A percentile compares a stretch with the other conserved stretches of the same genome.
Evolutionary conservation across 2,888 invertebrate genomes (phyloP).

Genomic region (Leptarthrus brevirostris): DNA sequence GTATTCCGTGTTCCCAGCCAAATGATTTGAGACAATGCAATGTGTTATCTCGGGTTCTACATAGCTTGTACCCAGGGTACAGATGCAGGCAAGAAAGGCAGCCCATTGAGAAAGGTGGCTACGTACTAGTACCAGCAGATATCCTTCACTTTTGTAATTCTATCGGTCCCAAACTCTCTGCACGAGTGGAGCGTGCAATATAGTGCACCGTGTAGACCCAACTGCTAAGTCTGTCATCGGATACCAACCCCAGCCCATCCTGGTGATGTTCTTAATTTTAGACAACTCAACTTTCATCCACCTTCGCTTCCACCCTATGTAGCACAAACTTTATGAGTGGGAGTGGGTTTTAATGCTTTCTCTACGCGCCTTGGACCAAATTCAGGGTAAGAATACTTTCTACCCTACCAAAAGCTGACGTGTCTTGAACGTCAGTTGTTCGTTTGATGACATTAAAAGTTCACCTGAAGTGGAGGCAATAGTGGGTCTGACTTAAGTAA

Average conservation of each 20-base stretch:
- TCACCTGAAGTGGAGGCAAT: neutral
- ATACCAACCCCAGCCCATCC: slow-evolving; percentile 20
- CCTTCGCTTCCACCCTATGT: neutral
- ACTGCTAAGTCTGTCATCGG: slow-evolving; percentile 34
- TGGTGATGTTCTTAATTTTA: slow-evolving; percentile 40
- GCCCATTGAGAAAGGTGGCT: slow-evolving; percentile 22
- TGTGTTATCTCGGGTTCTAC: slow-evolving; percentile 49
- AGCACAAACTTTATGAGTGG: neutral
- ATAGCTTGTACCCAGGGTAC: slow-evolving; percentile 4
- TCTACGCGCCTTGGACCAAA: neutral
- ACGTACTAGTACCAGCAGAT: slow-evolving; percentile 17
- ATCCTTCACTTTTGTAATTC: slow-evolving; percentile 42
- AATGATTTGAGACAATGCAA: slow-evolving; percentile 54
- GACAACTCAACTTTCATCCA: slow-evolving; percentile 49
- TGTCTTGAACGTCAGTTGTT: slow-evolving; percentile 22
- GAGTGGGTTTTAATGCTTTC: neutral
- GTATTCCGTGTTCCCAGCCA: slow-evolving; percentile 54
- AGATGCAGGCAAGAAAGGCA: slow-evolving; percentile 17
- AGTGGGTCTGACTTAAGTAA: slow-evolving; percentile 7
- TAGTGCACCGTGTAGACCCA: slow-evolving; percentile 2
- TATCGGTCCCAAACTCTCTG: slow-evolving; percentile 23
- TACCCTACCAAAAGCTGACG: neutral
- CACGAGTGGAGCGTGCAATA: slow-evolving; percentile 16
- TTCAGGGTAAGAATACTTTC: slow-evolving; percentile 10
- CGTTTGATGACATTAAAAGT: slow-evolving; percentile 8